These are phyloP conservation scores for Calliopum simillimum DNA, from an alignment of 2,888 invertebrate species.

Conservation along the genomic window DNA sequence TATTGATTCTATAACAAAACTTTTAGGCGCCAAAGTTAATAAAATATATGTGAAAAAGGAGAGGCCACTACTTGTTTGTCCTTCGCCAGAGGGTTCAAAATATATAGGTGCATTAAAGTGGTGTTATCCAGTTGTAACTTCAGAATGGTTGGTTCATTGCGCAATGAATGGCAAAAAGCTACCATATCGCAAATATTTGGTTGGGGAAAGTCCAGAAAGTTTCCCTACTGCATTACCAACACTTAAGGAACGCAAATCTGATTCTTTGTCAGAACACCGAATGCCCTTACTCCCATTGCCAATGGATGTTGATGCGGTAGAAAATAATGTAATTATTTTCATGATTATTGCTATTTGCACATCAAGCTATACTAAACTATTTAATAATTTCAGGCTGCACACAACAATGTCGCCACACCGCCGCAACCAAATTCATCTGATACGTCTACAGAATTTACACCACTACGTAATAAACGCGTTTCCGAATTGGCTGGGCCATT, in stretches of 20 bases:
- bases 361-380: not conserved
- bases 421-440: slow-evolving; percentile 8
- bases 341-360: not conserved
- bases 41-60: slow-evolving; percentile 78
- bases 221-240: slow-evolving; percentile 57
- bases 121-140: slow-evolving; percentile 82
- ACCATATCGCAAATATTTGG: slow-evolving; percentile 71
- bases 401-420: slow-evolving; percentile 29
- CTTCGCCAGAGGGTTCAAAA: slow-evolving; percentile 80
- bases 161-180: slow-evolving; percentile 70
- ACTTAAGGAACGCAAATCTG: slow-evolving; percentile 47
- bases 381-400: slow-evolving; percentile 10
- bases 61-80: slow-evolving; percentile 86
- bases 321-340: slow-evolving; percentile 42
- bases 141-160: slow-evolving; percentile 82
- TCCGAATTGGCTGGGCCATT: slow-evolving; percentile 58
- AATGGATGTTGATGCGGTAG: slow-evolving; percentile 45
- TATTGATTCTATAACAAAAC: slow-evolving; percentile 76
- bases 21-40: slow-evolving; percentile 79
- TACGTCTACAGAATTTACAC: slow-evolving; percentile 51
- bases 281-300: slow-evolving; percentile 23
- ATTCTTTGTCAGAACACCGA: not conserved
- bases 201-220: slow-evolving; percentile 69
- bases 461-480: slow-evolving; percentile 61
- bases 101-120: slow-evolving; percentile 86